Evolutionary conservation across 2,797 vertebrate genomes (phyloP), one percentile per base, ranked within the genome.

Genomic region (Chelon labrosus): DNA sequence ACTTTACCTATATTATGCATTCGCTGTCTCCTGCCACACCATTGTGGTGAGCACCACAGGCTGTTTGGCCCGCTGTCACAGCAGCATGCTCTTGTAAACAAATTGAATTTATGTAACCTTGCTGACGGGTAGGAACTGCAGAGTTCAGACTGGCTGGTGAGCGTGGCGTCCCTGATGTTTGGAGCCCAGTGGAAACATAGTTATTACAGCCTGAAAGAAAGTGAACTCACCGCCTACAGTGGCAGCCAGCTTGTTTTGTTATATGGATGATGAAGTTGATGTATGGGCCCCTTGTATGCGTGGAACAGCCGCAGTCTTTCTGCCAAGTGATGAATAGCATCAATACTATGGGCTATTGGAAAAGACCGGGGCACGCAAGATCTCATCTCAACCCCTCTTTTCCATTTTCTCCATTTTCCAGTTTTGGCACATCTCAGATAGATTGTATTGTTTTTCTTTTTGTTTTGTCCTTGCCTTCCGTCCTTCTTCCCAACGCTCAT

Each of bases 281-380:
- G 86, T 92, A 94, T 93, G 89, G 84, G 79, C 41, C 76, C 58
- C 83, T 90, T 82, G 81, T 83, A 89, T 86, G 87, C 65, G 68
- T 84, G 66, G 71, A 90, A 75, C 90, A 84, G 83, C 85, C 76
- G 56, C 79, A 77, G 85, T 90, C 88, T 84, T 75, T 73, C 88
- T 80, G 85, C 80, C 86, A 73, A 63, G 85, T 95, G 94, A 95
- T 94, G 90, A 95, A 95, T 94, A 88, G 93, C 90, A 90, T 90
- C 93, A 92, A 91, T 93, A 91, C 86, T 77, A 71, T 75, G 71
- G 79, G 80, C 85, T 92, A 91, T 91, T 92, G 86, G 80, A 90
- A 86, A 88, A 87, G 89, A 88, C 85, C 71, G 2, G 73, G 73
- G 75, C 83, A 61, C 74, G 65, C 66, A 67, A 86, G 87, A 89